Percentiles rank a stretch among this genome's conserved stretches.
Conservation (phyloP, 2,888 invertebrate genomes). For the Furcula furcula region DNA sequence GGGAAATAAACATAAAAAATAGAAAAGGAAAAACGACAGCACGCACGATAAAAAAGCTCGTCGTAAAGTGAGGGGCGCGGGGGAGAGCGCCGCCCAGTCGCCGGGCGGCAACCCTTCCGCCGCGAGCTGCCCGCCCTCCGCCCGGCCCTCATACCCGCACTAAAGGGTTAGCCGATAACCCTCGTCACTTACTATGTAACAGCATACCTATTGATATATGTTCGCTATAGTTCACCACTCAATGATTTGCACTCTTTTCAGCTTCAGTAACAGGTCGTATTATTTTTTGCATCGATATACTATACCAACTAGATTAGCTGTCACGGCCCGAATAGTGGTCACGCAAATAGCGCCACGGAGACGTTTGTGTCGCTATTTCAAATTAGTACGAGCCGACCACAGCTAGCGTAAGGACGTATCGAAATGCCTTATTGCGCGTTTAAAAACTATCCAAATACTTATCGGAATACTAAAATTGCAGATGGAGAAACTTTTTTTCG, state of each 20-base stretch:
- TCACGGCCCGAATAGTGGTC: too few species aligned
- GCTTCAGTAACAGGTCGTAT: too few species aligned
- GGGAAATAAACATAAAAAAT: slow-evolving; percentile 83
- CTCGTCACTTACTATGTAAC: slow-evolving; percentile 43
- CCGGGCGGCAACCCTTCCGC: slow-evolving; percentile 75
- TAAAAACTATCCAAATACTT: too few species aligned
- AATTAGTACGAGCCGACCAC: too few species aligned
- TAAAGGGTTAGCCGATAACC: slow-evolving; percentile 77
- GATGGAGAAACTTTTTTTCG: too few species aligned
- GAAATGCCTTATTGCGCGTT: too few species aligned
- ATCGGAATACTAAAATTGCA: too few species aligned
- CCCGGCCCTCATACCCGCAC: slow-evolving; percentile 54
- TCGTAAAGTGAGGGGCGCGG: slow-evolving; percentile 70
- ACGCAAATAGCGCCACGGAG: too few species aligned
- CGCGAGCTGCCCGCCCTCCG: slow-evolving; percentile 65
- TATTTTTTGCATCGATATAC: too few species aligned
- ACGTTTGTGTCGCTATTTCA: too few species aligned
- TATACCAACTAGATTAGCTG: too few species aligned
- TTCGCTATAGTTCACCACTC: slow-evolving; percentile 1
- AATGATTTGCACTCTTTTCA: not conserved
- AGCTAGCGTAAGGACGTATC: too few species aligned
- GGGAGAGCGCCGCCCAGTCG: slow-evolving; percentile 50
- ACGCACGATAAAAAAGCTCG: slow-evolving; percentile 81
- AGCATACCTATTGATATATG: slow-evolving; percentile 27
- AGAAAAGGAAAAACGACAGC: slow-evolving; percentile 82